A percentile compares a stretch with the other conserved stretches of the same genome.
These are phyloP conservation scores for Channallabes apus DNA, from an alignment of 2,797 vertebrate species.

Conservation along the genomic window DNA sequence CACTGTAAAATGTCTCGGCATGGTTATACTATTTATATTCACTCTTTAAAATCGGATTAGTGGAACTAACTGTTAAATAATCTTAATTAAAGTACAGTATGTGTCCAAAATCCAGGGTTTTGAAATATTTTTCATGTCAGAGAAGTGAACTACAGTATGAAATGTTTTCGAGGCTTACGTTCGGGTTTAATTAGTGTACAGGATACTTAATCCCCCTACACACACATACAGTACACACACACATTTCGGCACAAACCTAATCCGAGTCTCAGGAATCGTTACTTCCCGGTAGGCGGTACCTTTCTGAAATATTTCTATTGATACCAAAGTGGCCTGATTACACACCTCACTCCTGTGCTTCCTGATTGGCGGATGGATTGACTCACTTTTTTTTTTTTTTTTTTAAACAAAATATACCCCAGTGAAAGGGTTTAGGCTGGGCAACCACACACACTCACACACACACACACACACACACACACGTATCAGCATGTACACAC, in stretches of 20 bases:
- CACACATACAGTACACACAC: no score
- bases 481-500: conserved; percentile 1
- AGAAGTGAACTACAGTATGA: neutral
- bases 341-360: conserved; percentile 17
- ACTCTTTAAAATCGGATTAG: neutral
- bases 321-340: conserved; percentile 57
- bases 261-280: conserved; percentile 5
- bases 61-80: neutral
- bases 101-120: neutral
- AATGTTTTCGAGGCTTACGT: neutral
- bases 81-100: neutral
- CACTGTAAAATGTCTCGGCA: neutral
- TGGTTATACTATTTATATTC: neutral
- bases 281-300: conserved; percentile 41
- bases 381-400: conserved; percentile 12
- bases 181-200: neutral
- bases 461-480: conserved; percentile 31
- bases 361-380: neutral
- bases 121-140: no score
- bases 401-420: conserved; percentile 10
- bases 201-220: neutral
- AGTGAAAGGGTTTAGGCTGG: conserved; percentile 40
- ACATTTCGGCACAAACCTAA: neutral
- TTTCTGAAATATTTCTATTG: conserved; percentile 36
- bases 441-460: conserved; percentile 31